phyloP scores from a whole-genome alignment of 2,888 invertebrate genomes.

The Drosophila mettleri region DNA sequence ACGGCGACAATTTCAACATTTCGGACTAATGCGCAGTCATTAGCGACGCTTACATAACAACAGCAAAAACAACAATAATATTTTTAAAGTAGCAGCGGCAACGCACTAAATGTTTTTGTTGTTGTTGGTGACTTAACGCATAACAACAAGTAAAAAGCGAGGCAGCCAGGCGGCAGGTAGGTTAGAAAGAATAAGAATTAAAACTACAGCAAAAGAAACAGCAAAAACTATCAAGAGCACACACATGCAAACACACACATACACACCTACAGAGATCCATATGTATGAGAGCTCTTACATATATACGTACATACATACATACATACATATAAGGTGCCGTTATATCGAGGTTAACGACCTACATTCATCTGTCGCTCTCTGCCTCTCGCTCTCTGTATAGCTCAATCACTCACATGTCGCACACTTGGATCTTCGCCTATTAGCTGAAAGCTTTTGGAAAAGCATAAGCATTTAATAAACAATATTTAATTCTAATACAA shows the following conservation, averaged over 20 bases:
- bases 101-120: conserved; percentile 40
- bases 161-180: conserved; percentile 33
- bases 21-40: conserved; percentile 63
- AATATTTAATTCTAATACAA: conserved; percentile 64
- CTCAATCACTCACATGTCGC: conserved; percentile 22
- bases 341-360: conserved; percentile 82
- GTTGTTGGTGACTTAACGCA: conserved; percentile 40
- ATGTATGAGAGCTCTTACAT: conserved; percentile 11
- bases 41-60: conserved; percentile 70
- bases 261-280: conserved; percentile 4
- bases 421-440: conserved; percentile 21
- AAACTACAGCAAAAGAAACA: conserved; percentile 58
- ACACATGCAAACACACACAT: conserved; percentile 32
- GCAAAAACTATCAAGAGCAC: conserved; percentile 72
- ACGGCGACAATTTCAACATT: conserved; percentile 58
- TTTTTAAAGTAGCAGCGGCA: conserved; percentile 21
- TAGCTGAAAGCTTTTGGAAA: conserved; percentile 35
- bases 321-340: conserved; percentile 74
- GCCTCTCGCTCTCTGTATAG: conserved; percentile 5
- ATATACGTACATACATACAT: conserved; percentile 56
- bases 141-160: conserved; percentile 44
- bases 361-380: conserved; percentile 55
- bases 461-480: conserved; percentile 67
- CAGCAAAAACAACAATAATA: conserved; percentile 26
- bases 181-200: conserved; percentile 58